These are phyloP conservation scores for Psilanteris sp. DNA, from an alignment of 1,140 invertebrate species.

Conservation along the genomic window DNA sequence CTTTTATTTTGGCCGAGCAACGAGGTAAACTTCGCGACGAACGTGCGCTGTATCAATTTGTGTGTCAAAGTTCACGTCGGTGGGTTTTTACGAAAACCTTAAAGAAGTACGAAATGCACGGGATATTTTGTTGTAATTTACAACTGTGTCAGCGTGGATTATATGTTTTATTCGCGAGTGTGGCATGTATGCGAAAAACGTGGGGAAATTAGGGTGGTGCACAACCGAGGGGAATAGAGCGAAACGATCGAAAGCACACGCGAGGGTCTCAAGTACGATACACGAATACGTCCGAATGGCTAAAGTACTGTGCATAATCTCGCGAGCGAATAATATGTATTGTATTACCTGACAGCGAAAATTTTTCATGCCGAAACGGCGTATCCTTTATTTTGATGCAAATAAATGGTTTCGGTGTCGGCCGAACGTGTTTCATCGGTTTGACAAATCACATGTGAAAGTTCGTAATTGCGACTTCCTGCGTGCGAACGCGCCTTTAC, in stretches of 20 bases:
- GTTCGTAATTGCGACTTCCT: too few relatives aligned
- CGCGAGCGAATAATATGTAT: slow-evolving; percentile 49
- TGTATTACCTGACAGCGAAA: slow-evolving; percentile 45
- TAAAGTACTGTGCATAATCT: slow-evolving; percentile 51
- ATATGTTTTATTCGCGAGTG: slow-evolving; percentile 37
- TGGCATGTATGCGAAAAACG: slow-evolving; percentile 56
- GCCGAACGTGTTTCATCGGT: neutral
- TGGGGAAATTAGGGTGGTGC: slow-evolving; percentile 64
- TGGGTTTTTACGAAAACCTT: too few relatives aligned
- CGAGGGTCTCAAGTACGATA: slow-evolving; percentile 57
- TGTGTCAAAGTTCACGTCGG: too few relatives aligned
- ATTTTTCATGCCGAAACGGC: slow-evolving; percentile 14
- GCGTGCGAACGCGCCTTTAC: too few relatives aligned
- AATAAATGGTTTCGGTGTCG: slow-evolving; percentile 22
- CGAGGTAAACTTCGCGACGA: too few relatives aligned
- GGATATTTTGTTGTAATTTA: too few relatives aligned
- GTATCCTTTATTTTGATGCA: slow-evolving; percentile 10
- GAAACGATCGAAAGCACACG: slow-evolving; percentile 61
- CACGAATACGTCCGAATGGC: slow-evolving; percentile 55
- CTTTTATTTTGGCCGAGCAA: slow-evolving; percentile 11
- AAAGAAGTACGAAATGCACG: too few relatives aligned
- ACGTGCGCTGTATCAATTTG: too few relatives aligned
- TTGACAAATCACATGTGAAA: too few relatives aligned
- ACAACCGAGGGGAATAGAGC: slow-evolving; percentile 62
- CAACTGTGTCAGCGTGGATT: slow-evolving; percentile 48